Conservation (phyloP, 2,113 vertebrate genomes). For the Cyanoramphus novaezelandiae region DNA sequence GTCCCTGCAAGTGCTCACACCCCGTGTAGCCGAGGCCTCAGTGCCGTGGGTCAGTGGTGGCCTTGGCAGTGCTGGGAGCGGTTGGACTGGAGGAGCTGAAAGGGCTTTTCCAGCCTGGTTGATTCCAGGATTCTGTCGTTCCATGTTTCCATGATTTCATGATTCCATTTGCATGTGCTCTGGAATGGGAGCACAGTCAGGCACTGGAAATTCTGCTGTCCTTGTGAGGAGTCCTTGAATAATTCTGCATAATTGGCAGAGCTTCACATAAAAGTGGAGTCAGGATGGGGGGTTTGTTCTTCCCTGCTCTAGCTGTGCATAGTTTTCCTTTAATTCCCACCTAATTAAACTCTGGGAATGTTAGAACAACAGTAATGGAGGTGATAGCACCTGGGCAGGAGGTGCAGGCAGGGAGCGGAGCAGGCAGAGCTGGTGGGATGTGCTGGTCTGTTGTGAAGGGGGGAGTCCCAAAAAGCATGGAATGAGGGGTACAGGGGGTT, state of each 20-base stretch:
- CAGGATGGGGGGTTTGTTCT: background rate
- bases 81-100: background rate
- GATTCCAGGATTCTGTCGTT: background rate
- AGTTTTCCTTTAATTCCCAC: background rate
- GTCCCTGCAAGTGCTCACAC: too few species aligned
- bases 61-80: background rate
- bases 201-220: background rate
- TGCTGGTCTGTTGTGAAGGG: fast-evolving
- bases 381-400: background rate
- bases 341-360: background rate
- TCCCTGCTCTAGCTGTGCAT: background rate
- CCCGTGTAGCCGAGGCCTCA: background rate
- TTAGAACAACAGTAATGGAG: background rate
- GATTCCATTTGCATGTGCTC: background rate
- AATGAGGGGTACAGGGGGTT: background rate
- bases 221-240: background rate
- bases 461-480: fast-evolving
- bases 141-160: background rate
- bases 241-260: conserved; percentile 24
- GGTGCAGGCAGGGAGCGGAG: background rate
- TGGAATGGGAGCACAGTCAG: background rate
- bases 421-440: background rate
- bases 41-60: background rate
- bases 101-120: background rate
- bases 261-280: background rate